phyloP scores from a whole-genome alignment of 2,797 vertebrate genomes.

The Gallirallus australis region DNA sequence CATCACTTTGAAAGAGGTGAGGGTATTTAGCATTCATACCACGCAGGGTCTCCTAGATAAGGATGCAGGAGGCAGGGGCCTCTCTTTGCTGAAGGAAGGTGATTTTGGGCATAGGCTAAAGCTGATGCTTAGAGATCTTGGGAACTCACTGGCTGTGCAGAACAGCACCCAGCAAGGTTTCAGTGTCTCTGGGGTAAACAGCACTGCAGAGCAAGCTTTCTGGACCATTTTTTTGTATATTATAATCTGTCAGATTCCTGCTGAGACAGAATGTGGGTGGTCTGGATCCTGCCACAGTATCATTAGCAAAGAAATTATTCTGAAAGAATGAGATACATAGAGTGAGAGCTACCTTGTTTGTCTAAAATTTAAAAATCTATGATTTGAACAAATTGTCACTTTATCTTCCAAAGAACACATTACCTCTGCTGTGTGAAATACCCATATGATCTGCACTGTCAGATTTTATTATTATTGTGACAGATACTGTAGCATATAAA shows the following conservation, averaged over 20 bases:
- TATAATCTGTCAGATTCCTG: neutral
- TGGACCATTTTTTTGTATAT: neutral
- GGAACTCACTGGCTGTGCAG: neutral
- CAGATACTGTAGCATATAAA: slow-evolving; percentile 76
- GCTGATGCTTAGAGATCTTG: neutral
- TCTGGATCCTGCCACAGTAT: neutral
- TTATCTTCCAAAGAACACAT: slow-evolving; percentile 74
- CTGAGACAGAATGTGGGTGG: neutral
- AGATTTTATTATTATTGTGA: slow-evolving; percentile 83
- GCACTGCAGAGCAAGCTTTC: neutral
- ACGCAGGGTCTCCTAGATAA: accelerated
- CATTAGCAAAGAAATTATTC: slow-evolving; percentile 22
- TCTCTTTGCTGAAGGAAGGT: neutral
- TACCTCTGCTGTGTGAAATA: slow-evolving; percentile 69
- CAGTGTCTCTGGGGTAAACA: neutral
- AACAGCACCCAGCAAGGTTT: neutral
- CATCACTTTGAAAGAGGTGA: accelerated
- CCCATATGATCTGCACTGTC: slow-evolving; percentile 77
- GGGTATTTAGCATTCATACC: neutral
- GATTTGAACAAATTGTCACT: slow-evolving; percentile 79
- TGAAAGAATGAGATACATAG: slow-evolving; percentile 23
- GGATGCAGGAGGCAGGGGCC: neutral
- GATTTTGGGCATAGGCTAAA: neutral
- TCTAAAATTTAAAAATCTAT: slow-evolving; percentile 70
- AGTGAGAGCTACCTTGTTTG: slow-evolving; percentile 53